Percentiles rank a stretch among this genome's conserved stretches.
Evolutionary conservation across 2,113 vertebrate species (phyloP).

Genomic region (Fregetta grallaria): DNA sequence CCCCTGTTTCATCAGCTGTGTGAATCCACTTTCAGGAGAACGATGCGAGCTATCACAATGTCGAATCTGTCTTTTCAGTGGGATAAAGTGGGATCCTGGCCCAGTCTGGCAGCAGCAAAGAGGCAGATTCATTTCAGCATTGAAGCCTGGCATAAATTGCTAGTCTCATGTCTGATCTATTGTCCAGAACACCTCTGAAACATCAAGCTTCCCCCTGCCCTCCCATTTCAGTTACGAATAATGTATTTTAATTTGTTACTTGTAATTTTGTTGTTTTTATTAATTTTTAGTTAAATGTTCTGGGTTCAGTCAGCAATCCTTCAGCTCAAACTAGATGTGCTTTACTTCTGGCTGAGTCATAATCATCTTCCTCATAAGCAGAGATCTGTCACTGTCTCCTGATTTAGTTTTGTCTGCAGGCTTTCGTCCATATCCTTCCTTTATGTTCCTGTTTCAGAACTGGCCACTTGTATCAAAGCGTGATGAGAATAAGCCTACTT

Average conservation of each 20-base stretch:
- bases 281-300: neutral
- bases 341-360: slow-evolving; percentile 34
- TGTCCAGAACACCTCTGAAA: neutral
- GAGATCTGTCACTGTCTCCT: slow-evolving; percentile 32
- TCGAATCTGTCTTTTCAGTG: neutral
- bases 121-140: neutral
- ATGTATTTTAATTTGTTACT: neutral
- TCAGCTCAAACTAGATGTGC: neutral
- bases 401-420: slow-evolving; percentile 5
- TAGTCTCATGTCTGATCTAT: neutral
- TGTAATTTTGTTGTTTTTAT: neutral
- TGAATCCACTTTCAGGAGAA: neutral
- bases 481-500: neutral
- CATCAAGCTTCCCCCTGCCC: neutral
- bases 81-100: neutral
- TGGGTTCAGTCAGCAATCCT: neutral
- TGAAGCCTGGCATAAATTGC: neutral
- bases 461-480: neutral
- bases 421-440: neutral
- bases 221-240: neutral
- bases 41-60: neutral
- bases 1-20: neutral
- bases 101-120: neutral
- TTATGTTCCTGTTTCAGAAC: neutral
- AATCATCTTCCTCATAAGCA: neutral